These are phyloP conservation scores for Rapana venosa DNA, from an alignment of 2,888 invertebrate species.

Conservation along the genomic window DNA sequence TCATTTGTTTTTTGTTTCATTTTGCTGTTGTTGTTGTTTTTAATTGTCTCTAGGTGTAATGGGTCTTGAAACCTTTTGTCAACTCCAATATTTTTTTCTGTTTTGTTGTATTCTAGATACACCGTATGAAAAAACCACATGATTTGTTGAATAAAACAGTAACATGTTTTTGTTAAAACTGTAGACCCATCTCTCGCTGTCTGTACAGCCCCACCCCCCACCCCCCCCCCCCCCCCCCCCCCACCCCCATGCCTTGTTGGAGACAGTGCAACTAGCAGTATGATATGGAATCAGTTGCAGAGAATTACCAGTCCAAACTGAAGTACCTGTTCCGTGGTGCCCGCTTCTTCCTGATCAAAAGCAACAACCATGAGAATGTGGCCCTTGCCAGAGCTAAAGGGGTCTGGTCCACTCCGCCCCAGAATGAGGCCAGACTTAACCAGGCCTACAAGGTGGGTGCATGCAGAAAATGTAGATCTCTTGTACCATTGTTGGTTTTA, in stretches of 20 bases:
- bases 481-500: neutral
- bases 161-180: neutral
- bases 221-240: too few species aligned
- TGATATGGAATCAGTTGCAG: conserved; percentile 26
- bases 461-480: neutral
- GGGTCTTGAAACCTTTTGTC: too few species aligned
- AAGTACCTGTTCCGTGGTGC: conserved; percentile 97
- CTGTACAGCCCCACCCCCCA: too few species aligned
- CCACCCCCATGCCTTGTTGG: too few species aligned
- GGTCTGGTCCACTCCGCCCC: conserved; percentile 98
- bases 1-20: too few species aligned
- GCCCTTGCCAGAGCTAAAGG: conserved; percentile 92
- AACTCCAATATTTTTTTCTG: too few species aligned
- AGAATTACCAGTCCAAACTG: conserved; percentile 77
- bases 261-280: too few species aligned
- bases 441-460: conserved; percentile 87
- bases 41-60: too few species aligned
- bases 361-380: conserved; percentile 98
- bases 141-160: too few species aligned
- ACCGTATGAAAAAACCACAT: too few species aligned
- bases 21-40: too few species aligned
- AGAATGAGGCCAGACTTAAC: conserved; percentile 97
- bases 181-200: neutral
- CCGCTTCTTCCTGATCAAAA: conserved; percentile 96
- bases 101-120: too few species aligned